Evolutionary conservation across 2,888 invertebrate genomes (phyloP), one percentile per base, ranked within the genome.

Genomic region (Pterostichus madidus): DNA sequence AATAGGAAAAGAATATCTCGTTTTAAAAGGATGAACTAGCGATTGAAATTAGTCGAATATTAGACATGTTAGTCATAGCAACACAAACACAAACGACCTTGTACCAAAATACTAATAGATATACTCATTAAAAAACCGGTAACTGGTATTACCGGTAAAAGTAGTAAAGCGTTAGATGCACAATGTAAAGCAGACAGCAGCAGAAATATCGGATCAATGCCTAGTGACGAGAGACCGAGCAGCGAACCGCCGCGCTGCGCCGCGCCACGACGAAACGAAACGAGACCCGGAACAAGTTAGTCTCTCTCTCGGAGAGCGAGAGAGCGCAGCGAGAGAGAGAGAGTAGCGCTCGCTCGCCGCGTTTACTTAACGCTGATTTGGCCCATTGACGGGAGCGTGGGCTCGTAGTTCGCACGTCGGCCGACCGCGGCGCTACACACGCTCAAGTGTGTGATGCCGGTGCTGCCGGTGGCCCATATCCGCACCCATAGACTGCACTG

Each of bases 311-410:
- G 2, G n/a, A 4, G n/a, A 5, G 13, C n/a, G 13, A 3, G 52
- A 52, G 52, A 39, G 52, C 5, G 52, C 31, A 32, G 49, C 17
- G 46, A 73, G 46, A 11, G 73, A 17, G 32, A 44, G 53, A 53
- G 73, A 32, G 77, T 13, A 24, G n/a, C 46, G 64, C 5, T n/a
- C 10, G n/a, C n/a, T n/a, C n/a, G n/a, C n/a, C n/a, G 56, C 73
- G 56, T 80, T 80, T 73, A 80, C 80, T 80, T 80, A 80, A 80
- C 80, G 80, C 44, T 80, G 80, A 80, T 80, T 80, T 80, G 53
- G 73, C 80, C 80, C 80, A 71, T 73, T 80, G 71, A 53, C 73
- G 73, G 73, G 7, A 6, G 46, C 46, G 17, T 39, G 39, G 39
- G 39, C 39, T 39, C 39, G 44, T 80, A 71, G 71, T 80, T 80